Conservation (phyloP, 2,113 vertebrate genomes). For the Halichoerus grypus region DNA sequence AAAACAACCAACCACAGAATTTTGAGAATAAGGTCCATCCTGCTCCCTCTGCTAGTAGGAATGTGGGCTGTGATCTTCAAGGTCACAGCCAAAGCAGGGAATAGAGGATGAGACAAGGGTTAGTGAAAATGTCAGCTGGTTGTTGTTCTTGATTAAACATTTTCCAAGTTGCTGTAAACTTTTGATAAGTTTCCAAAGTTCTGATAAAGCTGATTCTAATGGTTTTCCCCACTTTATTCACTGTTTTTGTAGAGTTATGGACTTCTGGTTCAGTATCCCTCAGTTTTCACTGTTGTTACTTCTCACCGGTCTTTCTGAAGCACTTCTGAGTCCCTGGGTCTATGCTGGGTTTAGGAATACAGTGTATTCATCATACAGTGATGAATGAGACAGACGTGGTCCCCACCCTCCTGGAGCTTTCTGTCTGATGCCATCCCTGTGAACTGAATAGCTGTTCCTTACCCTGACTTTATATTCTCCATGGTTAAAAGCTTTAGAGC, state of each 20-base stretch:
- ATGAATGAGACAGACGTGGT: neutral
- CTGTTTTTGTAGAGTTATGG: neutral
- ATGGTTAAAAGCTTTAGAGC: neutral
- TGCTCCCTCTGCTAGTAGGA: neutral
- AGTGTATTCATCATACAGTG: neutral
- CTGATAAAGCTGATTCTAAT: neutral
- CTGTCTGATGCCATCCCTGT: neutral
- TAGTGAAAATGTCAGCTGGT: neutral
- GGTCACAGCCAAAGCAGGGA: neutral
- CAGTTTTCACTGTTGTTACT: neutral
- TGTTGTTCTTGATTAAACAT: neutral
- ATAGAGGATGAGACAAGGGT: neutral
- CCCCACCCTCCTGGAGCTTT: neutral
- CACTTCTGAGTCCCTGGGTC: neutral
- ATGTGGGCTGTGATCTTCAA: neutral
- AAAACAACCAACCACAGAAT: neutral
- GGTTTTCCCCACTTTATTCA: neutral
- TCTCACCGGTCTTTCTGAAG: neutral
- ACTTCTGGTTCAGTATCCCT: neutral
- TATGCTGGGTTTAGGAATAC: neutral
- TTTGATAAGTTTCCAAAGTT: constrained; percentile 2
- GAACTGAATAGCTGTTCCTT: neutral
- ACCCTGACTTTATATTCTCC: neutral
- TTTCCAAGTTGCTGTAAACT: neutral
- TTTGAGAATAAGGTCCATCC: neutral